phyloP scores from a whole-genome alignment of 2,888 invertebrate genomes.

The Chrysomela aeneicollis region DNA sequence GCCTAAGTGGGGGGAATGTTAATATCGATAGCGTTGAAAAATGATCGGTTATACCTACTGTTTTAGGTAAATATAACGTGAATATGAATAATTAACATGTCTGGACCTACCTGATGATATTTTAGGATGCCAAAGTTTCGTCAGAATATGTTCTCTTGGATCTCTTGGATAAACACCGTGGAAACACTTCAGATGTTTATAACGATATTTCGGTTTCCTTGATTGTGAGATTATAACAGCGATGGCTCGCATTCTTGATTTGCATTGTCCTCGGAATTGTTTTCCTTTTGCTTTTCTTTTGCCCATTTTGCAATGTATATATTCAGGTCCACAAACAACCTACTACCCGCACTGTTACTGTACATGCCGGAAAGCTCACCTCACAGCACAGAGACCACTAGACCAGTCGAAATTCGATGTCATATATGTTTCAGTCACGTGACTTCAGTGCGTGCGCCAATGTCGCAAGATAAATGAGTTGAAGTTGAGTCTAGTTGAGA shows the following conservation, averaged over 20 bases:
- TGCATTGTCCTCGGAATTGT: no score
- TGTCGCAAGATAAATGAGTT: no score
- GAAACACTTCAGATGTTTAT: neutral
- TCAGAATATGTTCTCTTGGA: neutral
- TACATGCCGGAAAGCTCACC: neutral
- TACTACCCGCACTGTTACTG: neutral
- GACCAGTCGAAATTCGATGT: no score
- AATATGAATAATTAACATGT: neutral
- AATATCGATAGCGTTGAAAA: no score
- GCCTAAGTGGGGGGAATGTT: no score
- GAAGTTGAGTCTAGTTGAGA: no score
- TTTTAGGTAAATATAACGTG: neutral
- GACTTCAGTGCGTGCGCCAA: neutral
- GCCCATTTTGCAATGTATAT: neutral
- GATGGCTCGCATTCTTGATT: neutral
- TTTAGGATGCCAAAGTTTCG: neutral
- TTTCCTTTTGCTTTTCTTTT: neutral
- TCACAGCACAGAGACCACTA: neutral
- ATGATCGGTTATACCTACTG: no score
- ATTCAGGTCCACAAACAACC: no score
- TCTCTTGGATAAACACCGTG: neutral
- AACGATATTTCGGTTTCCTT: constrained; percentile 1
- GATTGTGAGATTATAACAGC: neutral
- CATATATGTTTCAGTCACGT: neutral
- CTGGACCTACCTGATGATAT: neutral